A percentile compares a stretch with the other conserved stretches of the same genome.
These are phyloP conservation scores for Drosophila stalkeri DNA, from an alignment of 2,888 invertebrate genomes.

Conservation along the genomic window DNA sequence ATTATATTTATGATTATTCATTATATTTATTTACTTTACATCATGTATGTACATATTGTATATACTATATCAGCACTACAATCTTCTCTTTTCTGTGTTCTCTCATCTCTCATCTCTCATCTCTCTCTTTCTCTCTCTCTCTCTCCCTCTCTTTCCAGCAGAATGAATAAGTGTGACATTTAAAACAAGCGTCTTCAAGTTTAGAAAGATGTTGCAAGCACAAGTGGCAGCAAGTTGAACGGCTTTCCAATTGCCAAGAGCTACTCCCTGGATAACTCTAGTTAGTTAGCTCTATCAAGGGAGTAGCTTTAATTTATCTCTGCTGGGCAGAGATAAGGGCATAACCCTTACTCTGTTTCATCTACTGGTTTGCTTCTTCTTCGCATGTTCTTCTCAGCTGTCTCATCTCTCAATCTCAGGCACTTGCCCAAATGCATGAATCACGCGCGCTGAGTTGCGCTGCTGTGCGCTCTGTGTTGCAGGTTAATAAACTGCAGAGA, in stretches of 20 bases:
- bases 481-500: slow-evolving; percentile 59
- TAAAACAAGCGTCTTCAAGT: neutral
- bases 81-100: neutral
- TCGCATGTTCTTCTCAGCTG: neutral
- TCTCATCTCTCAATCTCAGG: slow-evolving; percentile 12
- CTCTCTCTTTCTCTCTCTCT: neutral
- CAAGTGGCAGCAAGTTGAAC: slow-evolving; percentile 22
- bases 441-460: slow-evolving; percentile 32
- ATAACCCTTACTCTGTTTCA: slow-evolving; percentile 2
- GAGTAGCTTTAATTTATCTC: too few species aligned
- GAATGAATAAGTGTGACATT: slow-evolving; percentile 8
- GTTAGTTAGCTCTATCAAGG: too few species aligned
- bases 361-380: slow-evolving; percentile 19
- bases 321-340: too few species aligned
- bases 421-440: slow-evolving; percentile 42
- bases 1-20: neutral
- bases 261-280: neutral
- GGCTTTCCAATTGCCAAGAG: slow-evolving; percentile 23
- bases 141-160: neutral
- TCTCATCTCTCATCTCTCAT: neutral
- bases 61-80: neutral
- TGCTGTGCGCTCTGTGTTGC: slow-evolving; percentile 8
- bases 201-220: slow-evolving; percentile 21
- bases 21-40: neutral
- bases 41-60: too few species aligned